phyloP scores from a whole-genome alignment of 2,888 invertebrate species.

The Ditylenchus weischeri region DNA sequence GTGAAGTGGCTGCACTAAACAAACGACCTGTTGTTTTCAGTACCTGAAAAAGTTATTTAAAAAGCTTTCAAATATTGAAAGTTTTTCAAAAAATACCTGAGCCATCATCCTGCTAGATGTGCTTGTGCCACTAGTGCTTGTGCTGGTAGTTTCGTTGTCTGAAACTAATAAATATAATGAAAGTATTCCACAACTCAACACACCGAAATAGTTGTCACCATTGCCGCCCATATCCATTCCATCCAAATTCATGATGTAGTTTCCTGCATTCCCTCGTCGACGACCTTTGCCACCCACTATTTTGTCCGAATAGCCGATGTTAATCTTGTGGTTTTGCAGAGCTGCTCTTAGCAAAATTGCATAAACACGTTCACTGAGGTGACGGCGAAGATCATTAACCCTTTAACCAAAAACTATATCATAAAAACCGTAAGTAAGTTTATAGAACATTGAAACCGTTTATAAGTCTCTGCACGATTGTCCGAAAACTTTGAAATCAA shows the following conservation, averaged over 20 bases:
- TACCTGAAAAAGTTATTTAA: slow-evolving; percentile 1
- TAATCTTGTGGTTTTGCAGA: slow-evolving; percentile 31
- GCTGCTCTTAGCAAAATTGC: slow-evolving; percentile 34
- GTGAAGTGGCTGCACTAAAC: slow-evolving; percentile 9
- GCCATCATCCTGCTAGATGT: slow-evolving; percentile 2
- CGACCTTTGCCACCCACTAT: background rate
- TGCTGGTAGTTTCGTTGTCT: slow-evolving; percentile 3
- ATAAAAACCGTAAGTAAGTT: background rate
- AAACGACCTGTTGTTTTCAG: slow-evolving; percentile 2
- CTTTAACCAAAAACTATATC: slow-evolving; percentile 18
- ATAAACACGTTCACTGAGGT: slow-evolving; percentile 20
- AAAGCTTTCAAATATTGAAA: background rate
- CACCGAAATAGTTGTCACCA: background rate
- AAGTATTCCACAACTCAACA: no score
- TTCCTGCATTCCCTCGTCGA: slow-evolving; percentile 1
- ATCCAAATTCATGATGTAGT: slow-evolving; percentile 1
- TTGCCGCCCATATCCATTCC: slow-evolving; percentile 5
- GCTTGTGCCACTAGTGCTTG: background rate
- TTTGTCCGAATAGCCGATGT: slow-evolving; percentile 1
- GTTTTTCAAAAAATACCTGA: background rate
- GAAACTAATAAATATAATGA: background rate
- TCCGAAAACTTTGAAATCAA: slow-evolving; percentile 30
- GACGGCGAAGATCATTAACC: slow-evolving; percentile 15
- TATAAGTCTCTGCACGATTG: slow-evolving; percentile 30
- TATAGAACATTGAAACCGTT: slow-evolving; percentile 20